A percentile compares a stretch with the other conserved stretches of the same genome.
phyloP scores from a whole-genome alignment of 23 tunicate species.

The Styela plicata region DNA sequence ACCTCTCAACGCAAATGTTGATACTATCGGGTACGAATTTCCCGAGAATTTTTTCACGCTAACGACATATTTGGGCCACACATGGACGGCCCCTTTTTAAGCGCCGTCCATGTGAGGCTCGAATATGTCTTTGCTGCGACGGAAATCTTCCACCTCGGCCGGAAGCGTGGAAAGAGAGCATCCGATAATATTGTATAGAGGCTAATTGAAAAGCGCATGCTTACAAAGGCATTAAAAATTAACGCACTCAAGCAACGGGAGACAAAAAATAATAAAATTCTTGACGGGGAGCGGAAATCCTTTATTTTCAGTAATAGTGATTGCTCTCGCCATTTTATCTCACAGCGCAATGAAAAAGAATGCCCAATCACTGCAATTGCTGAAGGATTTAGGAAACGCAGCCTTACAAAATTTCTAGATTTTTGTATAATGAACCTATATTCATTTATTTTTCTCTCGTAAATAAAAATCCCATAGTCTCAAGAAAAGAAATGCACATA shows the following conservation, averaged over 20 bases:
- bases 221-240: not conserved
- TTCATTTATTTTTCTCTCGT: no score
- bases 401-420: no score
- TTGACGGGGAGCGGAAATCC: not conserved
- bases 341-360: no score
- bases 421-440: no score
- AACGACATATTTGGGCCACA: not conserved
- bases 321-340: no score
- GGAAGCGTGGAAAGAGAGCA: not conserved
- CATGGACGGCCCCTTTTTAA: no score
- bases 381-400: no score
- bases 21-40: not conserved
- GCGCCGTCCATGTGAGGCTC: no score
- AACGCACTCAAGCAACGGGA: not conserved
- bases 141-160: not conserved
- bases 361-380: no score
- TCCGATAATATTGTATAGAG: not conserved
- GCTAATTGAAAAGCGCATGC: not conserved
- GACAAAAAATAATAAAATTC: not conserved
- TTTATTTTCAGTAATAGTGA: not conserved
- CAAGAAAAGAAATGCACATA: no score
- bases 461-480: no score
- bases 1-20: not conserved
- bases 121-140: not conserved
- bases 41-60: no score